These are phyloP conservation scores for Subanguina moxae DNA, from an alignment of 1,140 invertebrate species.

Conservation along the genomic window DNA sequence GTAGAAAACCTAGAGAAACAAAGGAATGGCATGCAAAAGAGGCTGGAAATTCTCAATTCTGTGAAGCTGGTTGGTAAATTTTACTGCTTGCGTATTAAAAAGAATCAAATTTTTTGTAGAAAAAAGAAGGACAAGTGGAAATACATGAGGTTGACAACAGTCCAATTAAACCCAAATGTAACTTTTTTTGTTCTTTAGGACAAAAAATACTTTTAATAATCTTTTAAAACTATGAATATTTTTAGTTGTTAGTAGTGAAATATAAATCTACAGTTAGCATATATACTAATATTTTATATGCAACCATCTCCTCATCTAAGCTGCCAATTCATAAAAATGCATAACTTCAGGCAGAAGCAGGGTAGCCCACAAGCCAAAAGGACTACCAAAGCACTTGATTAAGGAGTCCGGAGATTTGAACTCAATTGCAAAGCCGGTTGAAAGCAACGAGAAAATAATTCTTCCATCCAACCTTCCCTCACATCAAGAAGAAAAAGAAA, in stretches of 20 bases:
- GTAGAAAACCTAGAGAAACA: background rate
- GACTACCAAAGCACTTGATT: too few relatives aligned
- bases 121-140: constrained; percentile 2
- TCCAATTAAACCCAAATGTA: background rate
- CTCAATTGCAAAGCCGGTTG: too few relatives aligned
- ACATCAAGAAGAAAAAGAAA: too few relatives aligned
- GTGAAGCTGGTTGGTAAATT: background rate
- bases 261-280: background rate
- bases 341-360: too few relatives aligned
- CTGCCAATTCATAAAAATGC: background rate
- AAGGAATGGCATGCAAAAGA: background rate
- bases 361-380: background rate
- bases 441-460: too few relatives aligned
- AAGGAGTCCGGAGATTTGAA: too few relatives aligned
- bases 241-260: background rate
- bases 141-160: background rate
- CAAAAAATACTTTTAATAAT: background rate
- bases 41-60: background rate
- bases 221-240: constrained; percentile 10
- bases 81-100: background rate
- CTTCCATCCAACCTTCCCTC: too few relatives aligned
- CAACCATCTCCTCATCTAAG: too few relatives aligned
- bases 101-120: background rate
- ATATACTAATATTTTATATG: too few relatives aligned
- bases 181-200: background rate